phyloP scores from a whole-genome alignment of 2,888 invertebrate species.

The Diplolepis rosae region DNA sequence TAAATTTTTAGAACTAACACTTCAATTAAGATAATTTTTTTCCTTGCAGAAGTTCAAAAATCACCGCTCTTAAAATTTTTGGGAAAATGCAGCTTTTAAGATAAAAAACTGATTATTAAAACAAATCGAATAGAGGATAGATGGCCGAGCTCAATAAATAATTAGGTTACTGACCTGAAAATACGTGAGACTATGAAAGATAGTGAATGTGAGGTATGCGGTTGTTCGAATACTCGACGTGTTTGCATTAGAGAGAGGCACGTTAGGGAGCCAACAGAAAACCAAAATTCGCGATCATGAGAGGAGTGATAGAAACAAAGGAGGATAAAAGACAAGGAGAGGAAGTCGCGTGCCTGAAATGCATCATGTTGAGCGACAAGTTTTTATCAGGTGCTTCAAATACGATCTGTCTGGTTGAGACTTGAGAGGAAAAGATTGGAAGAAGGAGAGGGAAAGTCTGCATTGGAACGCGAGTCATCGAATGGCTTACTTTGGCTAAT shows the following conservation, averaged over 20 bases:
- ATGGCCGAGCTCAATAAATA: neutral
- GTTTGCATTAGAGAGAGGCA: neutral
- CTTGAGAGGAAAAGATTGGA: slow-evolving; percentile 13
- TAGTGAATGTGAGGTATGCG: slow-evolving; percentile 12
- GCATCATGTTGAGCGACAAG: slow-evolving; percentile 53
- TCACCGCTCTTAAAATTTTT: too few species aligned
- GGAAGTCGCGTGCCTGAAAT: slow-evolving; percentile 53
- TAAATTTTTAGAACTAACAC: too few species aligned
- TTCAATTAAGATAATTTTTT: too few species aligned
- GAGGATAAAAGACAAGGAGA: slow-evolving; percentile 40
- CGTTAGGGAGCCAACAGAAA: neutral
- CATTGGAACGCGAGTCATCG: neutral
- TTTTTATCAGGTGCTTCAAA: slow-evolving; percentile 52
- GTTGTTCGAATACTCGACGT: slow-evolving; percentile 14
- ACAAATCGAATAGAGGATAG: too few species aligned
- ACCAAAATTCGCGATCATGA: neutral
- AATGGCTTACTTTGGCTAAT: slow-evolving; percentile 29
- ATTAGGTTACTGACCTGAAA: neutral
- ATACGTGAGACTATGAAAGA: neutral
- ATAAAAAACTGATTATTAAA: too few species aligned
- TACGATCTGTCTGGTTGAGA: slow-evolving; percentile 34
- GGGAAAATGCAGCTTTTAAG: too few species aligned
- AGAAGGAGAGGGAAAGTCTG: neutral
- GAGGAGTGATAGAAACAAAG: slow-evolving; percentile 33
- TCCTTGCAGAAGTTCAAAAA: too few species aligned